Evolutionary conservation across 2,797 vertebrate genomes (phyloP), one percentile per base, ranked within the genome.

Genomic region (Acanthopagrus latus): DNA sequence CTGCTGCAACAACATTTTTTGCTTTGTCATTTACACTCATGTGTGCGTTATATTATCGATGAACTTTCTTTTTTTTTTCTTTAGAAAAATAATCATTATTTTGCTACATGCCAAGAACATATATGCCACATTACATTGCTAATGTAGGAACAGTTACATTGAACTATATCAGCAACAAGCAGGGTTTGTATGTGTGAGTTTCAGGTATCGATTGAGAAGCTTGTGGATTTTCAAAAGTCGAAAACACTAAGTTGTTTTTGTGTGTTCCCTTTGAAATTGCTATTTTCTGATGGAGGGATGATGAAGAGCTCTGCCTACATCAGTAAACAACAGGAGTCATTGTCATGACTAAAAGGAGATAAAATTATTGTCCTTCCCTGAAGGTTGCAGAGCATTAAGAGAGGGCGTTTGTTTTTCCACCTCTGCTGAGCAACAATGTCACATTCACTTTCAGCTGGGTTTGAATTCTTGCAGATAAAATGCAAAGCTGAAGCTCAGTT

Each of bases 1-100:
- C 81, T 91, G 80, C 81, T 80, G 38, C 55, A 68, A 33, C 50
- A 57, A 52, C 66, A 69, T 52, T 10, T 72, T 65, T 54, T 73
- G 51, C 75, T 82, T 78, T 69, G 44, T 23, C 55, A 23, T 70
- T 57, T 59, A n/a, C 64, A 25, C 56, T 80, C 27, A 38, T 3
- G 33, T 64, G 66, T 21, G 55, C 67, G 21, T 63, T 76, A 25
- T 65, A 55, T 68, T 59, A 62, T 55, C 46, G n/a, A 52, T 74
- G 74, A 76, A 80, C 83, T 82, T 79, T 82, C 2, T 69, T 55
- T 48, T 33, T 33, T 33, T 8, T 33, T 33, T 33, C n/a, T n/a
- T 2, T 43, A 58, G 5, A 23, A 7, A 21, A 21, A 43, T 2
- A 14, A 4, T 66, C 25, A 27, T 38, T 29, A 18, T 66, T 73